Evolutionary conservation across 2,888 invertebrate species (phyloP), one percentile per base, ranked within the genome.

Genomic region (Hanleya hanleyi): DNA sequence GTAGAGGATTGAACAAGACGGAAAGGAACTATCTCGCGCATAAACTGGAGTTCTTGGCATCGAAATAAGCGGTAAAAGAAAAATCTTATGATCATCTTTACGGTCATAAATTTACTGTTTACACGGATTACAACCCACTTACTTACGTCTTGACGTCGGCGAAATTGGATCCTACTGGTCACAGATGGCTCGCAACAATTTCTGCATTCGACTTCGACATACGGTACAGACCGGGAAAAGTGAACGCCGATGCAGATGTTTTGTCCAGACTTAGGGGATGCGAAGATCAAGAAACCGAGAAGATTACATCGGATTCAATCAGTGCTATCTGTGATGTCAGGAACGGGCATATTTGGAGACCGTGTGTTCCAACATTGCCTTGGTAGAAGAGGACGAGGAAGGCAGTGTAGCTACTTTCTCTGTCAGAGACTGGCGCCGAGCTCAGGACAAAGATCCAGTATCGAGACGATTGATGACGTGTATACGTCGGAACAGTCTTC

Each of bases 231-330:
- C 73, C 80, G 26, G 79, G 81, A 22, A 38, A 49, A 29, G 50
- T 47, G 0, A 80, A 80, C 50, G 36, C 65, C 7, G 78, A 78
- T 75, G 77, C 81, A 12, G 81, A 80, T 69, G 67, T 37, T 15
- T 65, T 76, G 15, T 77, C 89, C 41, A 35, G 78, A 32, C 47
- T 73, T 33, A n/a, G n/a, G n/a, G n/a, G n/a, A n/a, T n/a, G n/a
- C n/a, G n/a, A n/a, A n/a, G n/a, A n/a, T n/a, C n/a, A n/a, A n/a
- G n/a, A n/a, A n/a, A n/a, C n/a, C n/a, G n/a, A n/a, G n/a, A n/a
- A n/a, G n/a, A n/a, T n/a, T n/a, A n/a, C n/a, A n/a, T n/a, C n/a
- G n/a, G n/a, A n/a, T n/a, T n/a, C n/a, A n/a, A n/a, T n/a, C n/a
- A n/a, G n/a, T n/a, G n/a, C n/a, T n/a, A n/a, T n/a, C n/a, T n/a